These are phyloP conservation scores for Drosophila pandora DNA, from an alignment of 1,140 invertebrate species.

Conservation along the genomic window DNA sequence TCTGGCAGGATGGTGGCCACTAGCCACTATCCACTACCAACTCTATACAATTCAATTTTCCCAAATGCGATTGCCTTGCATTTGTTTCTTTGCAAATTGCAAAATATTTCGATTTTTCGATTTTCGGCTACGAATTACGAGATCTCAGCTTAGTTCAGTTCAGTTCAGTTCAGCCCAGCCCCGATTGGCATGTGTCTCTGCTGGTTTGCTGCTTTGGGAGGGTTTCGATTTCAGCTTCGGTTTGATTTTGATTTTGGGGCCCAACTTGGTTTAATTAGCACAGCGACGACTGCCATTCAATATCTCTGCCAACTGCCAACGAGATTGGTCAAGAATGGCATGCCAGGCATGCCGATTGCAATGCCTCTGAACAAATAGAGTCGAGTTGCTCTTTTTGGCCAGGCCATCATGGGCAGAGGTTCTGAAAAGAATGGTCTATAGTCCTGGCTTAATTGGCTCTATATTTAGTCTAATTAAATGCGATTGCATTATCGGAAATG, in stretches of 20 bases:
- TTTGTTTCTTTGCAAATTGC: slow-evolving; percentile 59
- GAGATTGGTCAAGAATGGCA: slow-evolving; percentile 13
- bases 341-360: not conserved
- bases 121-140: slow-evolving; percentile 30
- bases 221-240: slow-evolving; percentile 7
- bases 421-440: not conserved
- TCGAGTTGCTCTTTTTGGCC: not conserved
- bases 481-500: not conserved
- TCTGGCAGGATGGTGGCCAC: slow-evolving; percentile 66
- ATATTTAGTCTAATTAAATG: not conserved
- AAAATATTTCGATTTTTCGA: slow-evolving; percentile 59
- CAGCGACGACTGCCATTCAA: slow-evolving; percentile 23
- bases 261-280: slow-evolving; percentile 53
- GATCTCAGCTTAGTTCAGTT: too few species aligned
- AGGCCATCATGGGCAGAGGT: not conserved
- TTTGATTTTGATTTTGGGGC: slow-evolving; percentile 4
- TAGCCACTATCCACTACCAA: not conserved
- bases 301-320: not conserved
- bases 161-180: slow-evolving; percentile 22
- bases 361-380: not conserved
- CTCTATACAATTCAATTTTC: slow-evolving; percentile 66
- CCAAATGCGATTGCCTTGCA: slow-evolving; percentile 51
- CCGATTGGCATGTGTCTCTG: slow-evolving; percentile 59
- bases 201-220: slow-evolving; percentile 29
- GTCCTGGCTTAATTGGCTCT: not conserved